Conservation (phyloP, 2,888 invertebrate species). For the Hypselothyrea guttata region DNA sequence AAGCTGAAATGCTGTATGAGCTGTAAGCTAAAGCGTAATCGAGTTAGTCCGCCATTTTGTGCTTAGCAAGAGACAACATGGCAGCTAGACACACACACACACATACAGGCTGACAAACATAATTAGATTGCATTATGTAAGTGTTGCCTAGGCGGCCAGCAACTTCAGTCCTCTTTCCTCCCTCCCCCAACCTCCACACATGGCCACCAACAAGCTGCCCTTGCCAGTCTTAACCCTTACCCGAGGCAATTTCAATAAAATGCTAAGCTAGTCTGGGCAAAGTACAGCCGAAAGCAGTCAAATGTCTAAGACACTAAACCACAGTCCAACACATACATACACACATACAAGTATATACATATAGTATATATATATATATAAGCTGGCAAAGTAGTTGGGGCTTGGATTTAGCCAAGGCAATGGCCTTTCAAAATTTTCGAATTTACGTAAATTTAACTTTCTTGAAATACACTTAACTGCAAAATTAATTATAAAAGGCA, state of each 20-base stretch:
- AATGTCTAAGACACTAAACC: conserved; percentile 73
- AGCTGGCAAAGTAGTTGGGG: background rate
- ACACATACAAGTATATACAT: background rate
- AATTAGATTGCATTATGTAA: conserved; percentile 78
- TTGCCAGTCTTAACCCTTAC: conserved; percentile 25
- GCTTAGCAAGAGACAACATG: conserved; percentile 25
- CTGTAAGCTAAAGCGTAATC: no score
- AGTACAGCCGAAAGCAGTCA: conserved; percentile 65
- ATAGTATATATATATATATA: background rate
- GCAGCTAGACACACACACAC: conserved; percentile 27
- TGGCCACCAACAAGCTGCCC: background rate
- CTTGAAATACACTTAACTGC: conserved; percentile 78
- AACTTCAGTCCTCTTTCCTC: background rate
- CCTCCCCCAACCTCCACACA: no score
- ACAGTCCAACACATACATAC: conserved; percentile 45
- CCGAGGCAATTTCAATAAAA: conserved; percentile 71
- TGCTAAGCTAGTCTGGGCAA: conserved; percentile 43
- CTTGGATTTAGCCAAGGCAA: conserved; percentile 66
- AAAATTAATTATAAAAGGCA: conserved; percentile 78
- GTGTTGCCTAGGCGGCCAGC: conserved; percentile 55
- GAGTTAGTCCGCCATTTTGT: conserved; percentile 47
- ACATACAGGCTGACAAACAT: conserved; percentile 43
- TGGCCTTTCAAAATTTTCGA: conserved; percentile 77
- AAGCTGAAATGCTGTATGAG: no score
- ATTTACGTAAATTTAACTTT: conserved; percentile 78